Base-by-base conservation (phyloP, 1,140 invertebrate genomes). In the Drosophila nannoptera region DNA sequence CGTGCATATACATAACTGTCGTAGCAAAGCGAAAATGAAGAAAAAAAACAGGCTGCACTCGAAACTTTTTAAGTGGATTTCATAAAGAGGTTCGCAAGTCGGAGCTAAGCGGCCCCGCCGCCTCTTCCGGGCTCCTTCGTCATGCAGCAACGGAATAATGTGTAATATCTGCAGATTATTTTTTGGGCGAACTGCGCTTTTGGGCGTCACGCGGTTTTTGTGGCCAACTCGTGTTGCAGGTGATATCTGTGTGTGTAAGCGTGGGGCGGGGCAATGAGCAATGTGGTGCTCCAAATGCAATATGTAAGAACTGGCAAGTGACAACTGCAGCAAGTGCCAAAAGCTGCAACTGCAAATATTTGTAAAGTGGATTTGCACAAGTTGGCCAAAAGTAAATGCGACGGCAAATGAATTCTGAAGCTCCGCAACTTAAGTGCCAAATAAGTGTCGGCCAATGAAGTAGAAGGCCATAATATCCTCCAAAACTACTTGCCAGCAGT, bases 41-140 rank as follows among this genome's bases (percentile, higher is more conserved):
- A n/a, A 32, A 36, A 49, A 54, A 73, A 75, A 82, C 75, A 63
- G 59, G 48, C 69, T 66, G 43, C 59, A 46, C 63, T 73, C 66
- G 81, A 80, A 84, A 80, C 67, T 86, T 84, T 83, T 84, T 84
- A 84, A 84, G 80, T 84, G 80, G 80, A 84, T 84, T 86, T 69
- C 73, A 80, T 77, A 71, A 78, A 66, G 66, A 61, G 56, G 48
- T 45, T 12, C 53, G 43, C 32, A 14, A 36, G 49, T 35, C 9
- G 45, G 35, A 40, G 46, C 35, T 31, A 35, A 55, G 40, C 40
- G 12, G n/a, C 49, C 40, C 3, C 31, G 16, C 29, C 32, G n/a
- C 38, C 40, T 12, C 5, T 7, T 38, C 36, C 40, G 12, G 40
- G 45, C 16, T 45, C 48, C 40, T 35, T 36, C 53, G 53, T 33